These are phyloP conservation scores for Saccopteryx bilineata DNA, from an alignment of 2,113 vertebrate genomes.

Conservation along the genomic window DNA sequence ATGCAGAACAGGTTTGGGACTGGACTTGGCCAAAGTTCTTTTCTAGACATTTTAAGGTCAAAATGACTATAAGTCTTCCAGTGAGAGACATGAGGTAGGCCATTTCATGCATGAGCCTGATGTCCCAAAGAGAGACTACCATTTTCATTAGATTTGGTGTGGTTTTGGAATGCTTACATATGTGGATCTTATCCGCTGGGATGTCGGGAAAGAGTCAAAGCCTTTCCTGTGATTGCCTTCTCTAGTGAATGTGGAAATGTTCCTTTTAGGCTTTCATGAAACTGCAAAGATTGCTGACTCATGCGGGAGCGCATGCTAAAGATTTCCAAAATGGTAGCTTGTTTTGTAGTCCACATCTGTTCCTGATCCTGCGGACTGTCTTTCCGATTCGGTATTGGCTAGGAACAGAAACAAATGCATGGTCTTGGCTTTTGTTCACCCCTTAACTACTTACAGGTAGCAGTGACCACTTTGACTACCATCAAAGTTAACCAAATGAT, in stretches of 20 bases:
- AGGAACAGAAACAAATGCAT: slow-evolving; percentile 55
- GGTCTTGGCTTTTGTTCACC: slow-evolving; percentile 30
- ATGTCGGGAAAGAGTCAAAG: neutral
- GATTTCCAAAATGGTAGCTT: slow-evolving; percentile 59
- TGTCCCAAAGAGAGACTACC: neutral
- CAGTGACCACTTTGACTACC: neutral
- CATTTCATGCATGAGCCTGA: neutral
- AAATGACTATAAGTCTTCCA: neutral
- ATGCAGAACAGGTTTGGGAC: neutral
- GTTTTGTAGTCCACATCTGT: slow-evolving; percentile 62
- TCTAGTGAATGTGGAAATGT: neutral
- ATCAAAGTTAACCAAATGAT: slow-evolving; percentile 15
- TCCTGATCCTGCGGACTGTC: slow-evolving; percentile 44
- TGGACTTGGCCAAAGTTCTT: neutral
- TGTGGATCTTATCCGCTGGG: neutral
- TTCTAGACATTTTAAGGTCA: neutral
- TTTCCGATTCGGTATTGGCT: slow-evolving; percentile 50
- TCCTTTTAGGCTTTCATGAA: slow-evolving; percentile 28
- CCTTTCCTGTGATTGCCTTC: neutral
- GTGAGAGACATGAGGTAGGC: neutral
- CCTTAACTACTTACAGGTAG: slow-evolving; percentile 39
- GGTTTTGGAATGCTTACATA: neutral
- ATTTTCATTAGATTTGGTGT: neutral
- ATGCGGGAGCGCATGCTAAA: slow-evolving; percentile 45
- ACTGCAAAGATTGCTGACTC: slow-evolving; percentile 35